Percentiles rank a stretch among this genome's conserved stretches.
Evolutionary conservation across 2,113 vertebrate genomes (phyloP).

Genomic region (Rhea americana): DNA sequence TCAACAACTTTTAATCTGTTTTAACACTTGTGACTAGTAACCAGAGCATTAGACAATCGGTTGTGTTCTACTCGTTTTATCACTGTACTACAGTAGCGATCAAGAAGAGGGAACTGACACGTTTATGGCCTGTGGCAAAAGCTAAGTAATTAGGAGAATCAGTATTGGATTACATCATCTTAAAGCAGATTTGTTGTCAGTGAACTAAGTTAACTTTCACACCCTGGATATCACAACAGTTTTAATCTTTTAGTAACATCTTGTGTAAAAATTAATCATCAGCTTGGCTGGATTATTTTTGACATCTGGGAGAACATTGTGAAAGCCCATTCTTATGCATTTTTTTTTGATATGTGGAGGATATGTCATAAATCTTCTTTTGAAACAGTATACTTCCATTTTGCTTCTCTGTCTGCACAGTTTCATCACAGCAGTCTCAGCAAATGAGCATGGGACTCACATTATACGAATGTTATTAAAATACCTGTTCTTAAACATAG

Average conservation of each 20-base stretch:
- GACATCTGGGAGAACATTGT: neutral
- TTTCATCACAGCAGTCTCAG: neutral
- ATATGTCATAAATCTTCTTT: neutral
- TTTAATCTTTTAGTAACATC: constrained; percentile 55
- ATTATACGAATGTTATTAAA: neutral
- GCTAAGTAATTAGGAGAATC: constrained; percentile 60
- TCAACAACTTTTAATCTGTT: constrained; percentile 31
- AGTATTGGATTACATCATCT: constrained; percentile 50
- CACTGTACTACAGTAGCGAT: constrained; percentile 16
- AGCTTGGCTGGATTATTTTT: constrained; percentile 50
- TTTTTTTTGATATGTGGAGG: neutral
- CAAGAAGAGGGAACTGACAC: constrained; percentile 28
- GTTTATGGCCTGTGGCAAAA: constrained; percentile 64
- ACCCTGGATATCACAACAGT: constrained; percentile 31
- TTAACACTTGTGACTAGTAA: neutral
- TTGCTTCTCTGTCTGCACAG: neutral
- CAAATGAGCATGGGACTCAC: neutral
- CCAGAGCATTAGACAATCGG: neutral
- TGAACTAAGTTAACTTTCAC: constrained; percentile 49
- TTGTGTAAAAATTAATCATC: constrained; percentile 47
- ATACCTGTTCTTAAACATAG: neutral
- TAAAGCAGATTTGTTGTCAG: constrained; percentile 63
- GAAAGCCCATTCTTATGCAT: neutral
- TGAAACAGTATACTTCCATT: neutral
- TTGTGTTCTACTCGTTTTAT: constrained; percentile 44